phyloP scores from a whole-genome alignment of 1,140 invertebrate species.

The Archegozetes longisetosus region DNA sequence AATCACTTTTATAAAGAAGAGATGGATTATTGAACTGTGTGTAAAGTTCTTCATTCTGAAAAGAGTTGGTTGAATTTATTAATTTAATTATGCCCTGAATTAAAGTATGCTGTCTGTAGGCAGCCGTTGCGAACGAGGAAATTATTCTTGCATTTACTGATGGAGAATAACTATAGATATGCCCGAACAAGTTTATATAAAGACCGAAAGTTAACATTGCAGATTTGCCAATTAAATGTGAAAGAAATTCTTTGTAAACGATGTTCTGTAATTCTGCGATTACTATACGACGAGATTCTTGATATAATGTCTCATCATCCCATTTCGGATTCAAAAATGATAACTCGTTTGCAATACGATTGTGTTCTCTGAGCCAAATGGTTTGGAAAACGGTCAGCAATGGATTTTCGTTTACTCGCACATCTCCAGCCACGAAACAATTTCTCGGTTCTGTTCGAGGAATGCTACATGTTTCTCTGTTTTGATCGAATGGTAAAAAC shows the following conservation, averaged over 20 bases:
- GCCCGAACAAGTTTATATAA: not conserved
- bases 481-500: slow-evolving; percentile 3
- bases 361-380: slow-evolving; percentile 74
- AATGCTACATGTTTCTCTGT: not conserved
- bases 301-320: slow-evolving; percentile 31
- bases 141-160: not conserved
- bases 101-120: slow-evolving; percentile 45
- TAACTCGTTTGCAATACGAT: slow-evolving; percentile 60
- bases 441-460: not conserved
- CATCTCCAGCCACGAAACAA: slow-evolving; percentile 56
- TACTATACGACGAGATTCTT: slow-evolving; percentile 38
- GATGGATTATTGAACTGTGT: slow-evolving; percentile 92
- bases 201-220: slow-evolving; percentile 5
- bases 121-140: slow-evolving; percentile 30
- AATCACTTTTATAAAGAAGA: slow-evolving; percentile 44
- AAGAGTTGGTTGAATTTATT: not conserved
- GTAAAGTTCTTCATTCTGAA: slow-evolving; percentile 41
- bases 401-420: slow-evolving; percentile 59
- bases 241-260: slow-evolving; percentile 37
- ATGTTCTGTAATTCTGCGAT: slow-evolving; percentile 43
- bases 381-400: slow-evolving; percentile 68
- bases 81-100: slow-evolving; percentile 36
- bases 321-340: slow-evolving; percentile 32
- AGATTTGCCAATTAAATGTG: slow-evolving; percentile 26
- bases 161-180: slow-evolving; percentile 1